Base-by-base conservation (phyloP, 92 coral and sea anemone genomes). In the Zoanthus sansibaricus region DNA sequence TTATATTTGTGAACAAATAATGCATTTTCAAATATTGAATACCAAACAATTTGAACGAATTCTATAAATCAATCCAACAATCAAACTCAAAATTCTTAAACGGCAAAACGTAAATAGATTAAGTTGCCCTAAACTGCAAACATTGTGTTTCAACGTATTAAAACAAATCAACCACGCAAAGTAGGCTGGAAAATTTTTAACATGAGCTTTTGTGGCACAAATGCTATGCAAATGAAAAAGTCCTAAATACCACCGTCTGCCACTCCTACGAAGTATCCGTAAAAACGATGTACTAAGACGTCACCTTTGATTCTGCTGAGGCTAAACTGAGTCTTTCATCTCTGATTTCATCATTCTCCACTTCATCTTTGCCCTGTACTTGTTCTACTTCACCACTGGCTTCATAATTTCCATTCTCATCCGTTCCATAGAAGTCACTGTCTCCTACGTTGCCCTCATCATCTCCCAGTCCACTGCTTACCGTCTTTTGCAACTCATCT, bases 401-500 rank as follows among this genome's bases (percentile, higher is more conserved):
- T 4, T 69, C 90, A 74, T 87, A 85, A 15, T 87, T 90, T 37
- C 42, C 82, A 78, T 87, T 87, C 75, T 90, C 91, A 49, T 90
- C 86, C 58, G 49, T 49, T 9, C 30, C 44, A 46, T 11, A 16
- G 14, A 49, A 69, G 44, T 44, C 73, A 47, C 9, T 12, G 30
- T 72, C 52, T 54, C 31, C 74, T 15, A 45, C 42, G 64, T 76
- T 77, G 10, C 20, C 62, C 10, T 20, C 51, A 45, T 47, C 32
- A 18, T 25, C 64, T 15, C 58, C 89, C 56, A 71, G 74, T n/a
- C 87, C 86, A 17, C 72, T 78, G 79, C 94, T 92, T 16, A 67
- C 86, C 14, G 82, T 88, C 55, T 79, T 84, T 42, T 59, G 77
- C 13, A 88, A 69, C 13, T 80, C 82, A 33, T 90, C 91, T 78